phyloP scores from a whole-genome alignment of 2,888 invertebrate species.

The Hirtodrosophila histrioides region DNA sequence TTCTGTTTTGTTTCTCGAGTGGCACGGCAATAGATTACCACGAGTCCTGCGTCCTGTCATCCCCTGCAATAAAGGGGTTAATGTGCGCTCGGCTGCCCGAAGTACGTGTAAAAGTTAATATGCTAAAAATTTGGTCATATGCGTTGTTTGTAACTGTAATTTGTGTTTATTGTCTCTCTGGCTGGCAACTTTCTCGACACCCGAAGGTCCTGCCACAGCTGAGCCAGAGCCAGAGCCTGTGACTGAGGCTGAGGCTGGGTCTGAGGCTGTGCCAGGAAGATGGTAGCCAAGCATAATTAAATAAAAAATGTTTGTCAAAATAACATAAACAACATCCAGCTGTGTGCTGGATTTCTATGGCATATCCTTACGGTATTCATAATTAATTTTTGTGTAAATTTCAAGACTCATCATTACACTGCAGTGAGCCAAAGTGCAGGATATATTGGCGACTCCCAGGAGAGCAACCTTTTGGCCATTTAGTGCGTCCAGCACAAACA shows the following conservation, averaged over 20 bases:
- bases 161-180: slow-evolving; percentile 69
- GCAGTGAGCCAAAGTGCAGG: slow-evolving; percentile 53
- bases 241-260: background rate
- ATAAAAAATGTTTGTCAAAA: slow-evolving; percentile 58
- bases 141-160: slow-evolving; percentile 75
- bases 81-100: slow-evolving; percentile 7
- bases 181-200: slow-evolving; percentile 11
- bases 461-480: slow-evolving; percentile 82
- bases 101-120: slow-evolving; percentile 47
- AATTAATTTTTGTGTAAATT: slow-evolving; percentile 79
- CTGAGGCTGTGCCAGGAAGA: background rate
- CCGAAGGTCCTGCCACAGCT: background rate
- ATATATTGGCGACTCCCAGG: slow-evolving; percentile 61
- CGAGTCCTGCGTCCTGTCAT: slow-evolving; percentile 29
- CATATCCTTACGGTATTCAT: slow-evolving; percentile 65
- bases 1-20: slow-evolving; percentile 29
- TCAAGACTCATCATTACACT: slow-evolving; percentile 74
- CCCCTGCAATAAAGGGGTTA: slow-evolving; percentile 45
- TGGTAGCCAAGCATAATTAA: slow-evolving; percentile 40
- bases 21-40: slow-evolving; percentile 41
- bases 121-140: slow-evolving; percentile 66
- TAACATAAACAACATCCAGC: slow-evolving; percentile 50
- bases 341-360: slow-evolving; percentile 10
- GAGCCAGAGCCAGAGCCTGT: background rate
- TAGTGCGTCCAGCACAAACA: slow-evolving; percentile 68